A percentile compares a stretch with the other conserved stretches of the same genome.
These are phyloP conservation scores for Phylloscopus collybita DNA, from an alignment of 2,797 vertebrate species.

Conservation along the genomic window DNA sequence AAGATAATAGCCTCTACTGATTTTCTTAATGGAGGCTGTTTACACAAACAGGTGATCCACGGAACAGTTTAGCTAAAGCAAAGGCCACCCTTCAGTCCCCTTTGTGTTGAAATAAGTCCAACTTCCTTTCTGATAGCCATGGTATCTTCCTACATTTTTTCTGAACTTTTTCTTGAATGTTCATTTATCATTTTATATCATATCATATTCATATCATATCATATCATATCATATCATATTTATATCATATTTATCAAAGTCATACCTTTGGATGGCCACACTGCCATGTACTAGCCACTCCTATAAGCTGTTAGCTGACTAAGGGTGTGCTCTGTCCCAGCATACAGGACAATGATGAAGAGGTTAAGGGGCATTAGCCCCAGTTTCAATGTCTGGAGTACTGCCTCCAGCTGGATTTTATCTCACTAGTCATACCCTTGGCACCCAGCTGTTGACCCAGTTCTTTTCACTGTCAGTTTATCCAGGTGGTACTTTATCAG, in stretches of 20 bases:
- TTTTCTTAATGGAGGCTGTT: neutral
- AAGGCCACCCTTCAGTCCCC: neutral
- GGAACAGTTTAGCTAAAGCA: neutral
- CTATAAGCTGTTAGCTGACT: neutral
- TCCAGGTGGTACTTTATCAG: neutral
- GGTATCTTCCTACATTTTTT: neutral
- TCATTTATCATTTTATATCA: too few species aligned
- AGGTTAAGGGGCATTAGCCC: neutral
- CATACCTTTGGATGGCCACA: neutral
- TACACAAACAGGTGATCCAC: neutral
- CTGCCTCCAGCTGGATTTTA: neutral
- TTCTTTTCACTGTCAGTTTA: neutral
- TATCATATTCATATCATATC: too few species aligned
- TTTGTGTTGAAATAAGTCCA: neutral
- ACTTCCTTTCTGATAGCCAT: neutral
- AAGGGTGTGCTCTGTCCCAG: accelerated
- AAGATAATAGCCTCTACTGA: neutral
- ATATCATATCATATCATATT: too few species aligned
- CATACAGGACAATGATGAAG: neutral
- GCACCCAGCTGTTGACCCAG: neutral
- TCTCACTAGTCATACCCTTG: too few species aligned
- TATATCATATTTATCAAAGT: too few species aligned
- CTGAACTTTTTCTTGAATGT: neutral
- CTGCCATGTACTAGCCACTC: neutral
- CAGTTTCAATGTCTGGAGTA: neutral